Conservation (phyloP, 2,113 vertebrate species). For the Coturnix japonica region DNA sequence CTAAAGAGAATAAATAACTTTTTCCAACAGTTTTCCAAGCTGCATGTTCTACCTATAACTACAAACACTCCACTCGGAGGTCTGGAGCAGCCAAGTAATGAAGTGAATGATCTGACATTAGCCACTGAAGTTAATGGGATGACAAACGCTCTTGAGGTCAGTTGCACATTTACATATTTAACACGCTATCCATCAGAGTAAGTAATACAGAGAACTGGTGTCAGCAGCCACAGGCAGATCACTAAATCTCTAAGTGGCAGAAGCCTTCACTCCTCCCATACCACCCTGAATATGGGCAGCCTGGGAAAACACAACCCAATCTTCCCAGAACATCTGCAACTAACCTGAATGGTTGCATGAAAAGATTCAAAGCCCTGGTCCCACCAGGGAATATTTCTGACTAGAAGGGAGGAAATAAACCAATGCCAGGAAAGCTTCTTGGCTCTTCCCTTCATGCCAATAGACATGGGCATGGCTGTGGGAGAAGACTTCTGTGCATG, state of each 20-base stretch:
- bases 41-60: background rate
- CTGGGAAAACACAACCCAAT: background rate
- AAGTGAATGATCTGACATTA: background rate
- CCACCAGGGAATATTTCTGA: background rate
- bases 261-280: background rate
- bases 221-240: background rate
- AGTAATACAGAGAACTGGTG: rapidly evolving
- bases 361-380: rapidly evolving
- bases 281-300: rapidly evolving
- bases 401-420: background rate
- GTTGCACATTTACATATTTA: background rate
- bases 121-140: background rate
- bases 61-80: background rate
- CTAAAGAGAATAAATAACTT: background rate
- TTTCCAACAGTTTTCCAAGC: background rate
- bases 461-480: rapidly evolving
- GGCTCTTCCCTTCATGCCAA: background rate
- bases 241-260: background rate
- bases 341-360: background rate
- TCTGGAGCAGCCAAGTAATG: background rate
- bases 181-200: background rate
- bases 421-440: background rate
- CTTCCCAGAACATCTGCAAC: background rate
- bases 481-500: background rate
- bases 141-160: background rate